Evolutionary conservation across 1,140 invertebrate genomes (phyloP).

Genomic region (Drosophila sproati): DNA sequence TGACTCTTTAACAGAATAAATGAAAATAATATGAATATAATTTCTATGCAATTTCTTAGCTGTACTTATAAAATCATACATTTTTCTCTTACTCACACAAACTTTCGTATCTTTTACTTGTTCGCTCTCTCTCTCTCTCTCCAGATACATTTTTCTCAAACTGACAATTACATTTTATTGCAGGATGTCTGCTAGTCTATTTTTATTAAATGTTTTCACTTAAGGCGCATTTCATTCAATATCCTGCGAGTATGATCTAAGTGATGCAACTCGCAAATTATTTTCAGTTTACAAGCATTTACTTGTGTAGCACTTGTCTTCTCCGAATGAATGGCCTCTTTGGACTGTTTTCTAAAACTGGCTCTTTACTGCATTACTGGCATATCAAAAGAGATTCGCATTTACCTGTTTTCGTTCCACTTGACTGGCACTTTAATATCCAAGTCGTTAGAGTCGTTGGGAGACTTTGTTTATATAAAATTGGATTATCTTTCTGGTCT

Average conservation of each 20-base stretch:
- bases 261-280: too few species aligned
- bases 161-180: background rate
- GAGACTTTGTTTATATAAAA: background rate
- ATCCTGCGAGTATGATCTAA: background rate
- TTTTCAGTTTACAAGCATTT: background rate
- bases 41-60: too few species aligned
- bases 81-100: too few species aligned
- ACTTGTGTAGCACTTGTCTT: conserved; percentile 1
- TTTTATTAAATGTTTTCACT: background rate
- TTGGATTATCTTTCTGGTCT: conserved; percentile 15
- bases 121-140: too few species aligned
- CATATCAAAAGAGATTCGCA: background rate
- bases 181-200: background rate
- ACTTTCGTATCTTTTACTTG: too few species aligned
- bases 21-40: too few species aligned
- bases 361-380: background rate
- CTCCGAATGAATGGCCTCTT: background rate
- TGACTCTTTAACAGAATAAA: too few species aligned
- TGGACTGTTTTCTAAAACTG: background rate
- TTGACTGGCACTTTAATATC: background rate
- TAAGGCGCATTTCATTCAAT: background rate
- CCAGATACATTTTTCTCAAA: too few species aligned
- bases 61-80: too few species aligned
- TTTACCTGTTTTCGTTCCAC: background rate
- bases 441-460: background rate